These are phyloP conservation scores for Emydocephalus ijimae DNA, from an alignment of 2,113 vertebrate species.

Conservation along the genomic window DNA sequence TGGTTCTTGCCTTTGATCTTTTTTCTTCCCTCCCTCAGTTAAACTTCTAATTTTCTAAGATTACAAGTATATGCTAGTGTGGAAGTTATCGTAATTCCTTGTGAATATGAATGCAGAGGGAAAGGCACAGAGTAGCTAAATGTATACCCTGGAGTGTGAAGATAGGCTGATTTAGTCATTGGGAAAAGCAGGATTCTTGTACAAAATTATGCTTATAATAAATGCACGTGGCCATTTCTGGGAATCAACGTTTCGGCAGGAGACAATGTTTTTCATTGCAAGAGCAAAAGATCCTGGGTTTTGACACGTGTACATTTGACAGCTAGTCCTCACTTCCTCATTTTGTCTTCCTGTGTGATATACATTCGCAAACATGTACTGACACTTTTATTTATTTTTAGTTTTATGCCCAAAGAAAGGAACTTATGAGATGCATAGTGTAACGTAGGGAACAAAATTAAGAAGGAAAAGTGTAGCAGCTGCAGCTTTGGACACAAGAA, in stretches of 20 bases:
- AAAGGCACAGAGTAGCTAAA: background rate
- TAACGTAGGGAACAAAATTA: background rate
- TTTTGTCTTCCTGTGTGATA: background rate
- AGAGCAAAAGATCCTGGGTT: background rate
- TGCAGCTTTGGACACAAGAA: too few relatives aligned
- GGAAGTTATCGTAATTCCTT: background rate
- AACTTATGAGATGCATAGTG: background rate
- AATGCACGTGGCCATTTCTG: background rate
- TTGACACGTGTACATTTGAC: too few relatives aligned
- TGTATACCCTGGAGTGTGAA: background rate
- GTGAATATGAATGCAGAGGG: background rate
- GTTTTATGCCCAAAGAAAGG: background rate
- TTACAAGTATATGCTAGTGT: background rate
- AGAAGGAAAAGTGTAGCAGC: background rate
- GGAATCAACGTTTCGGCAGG: background rate
- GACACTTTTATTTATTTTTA: background rate
- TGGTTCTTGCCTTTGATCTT: background rate
- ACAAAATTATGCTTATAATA: background rate
- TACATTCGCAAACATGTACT: background rate
- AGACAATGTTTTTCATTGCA: background rate
- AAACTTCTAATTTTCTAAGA: conserved; percentile 3
- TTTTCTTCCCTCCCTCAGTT: background rate
- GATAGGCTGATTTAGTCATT: background rate
- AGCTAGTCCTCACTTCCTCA: background rate
- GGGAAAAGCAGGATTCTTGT: background rate